Evolutionary conservation across 1,140 invertebrate species (phyloP).

Genomic region (Zaprionus africanus): DNA sequence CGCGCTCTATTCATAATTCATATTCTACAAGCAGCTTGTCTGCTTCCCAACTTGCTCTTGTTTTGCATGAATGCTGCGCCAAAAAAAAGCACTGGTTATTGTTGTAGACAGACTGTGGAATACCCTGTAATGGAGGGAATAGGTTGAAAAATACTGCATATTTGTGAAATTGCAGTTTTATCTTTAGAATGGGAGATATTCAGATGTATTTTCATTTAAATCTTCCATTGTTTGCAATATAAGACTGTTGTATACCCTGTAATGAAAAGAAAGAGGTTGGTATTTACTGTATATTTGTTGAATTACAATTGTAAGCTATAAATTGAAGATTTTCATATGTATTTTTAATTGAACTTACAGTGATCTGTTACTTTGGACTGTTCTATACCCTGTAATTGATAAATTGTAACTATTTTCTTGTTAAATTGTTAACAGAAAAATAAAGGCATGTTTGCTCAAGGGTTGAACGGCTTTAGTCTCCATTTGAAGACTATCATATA

Average conservation of each 20-base stretch:
- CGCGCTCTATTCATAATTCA: constrained; percentile 26
- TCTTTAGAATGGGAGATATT: too few species aligned
- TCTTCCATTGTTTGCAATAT: too few species aligned
- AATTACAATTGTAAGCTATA: too few species aligned
- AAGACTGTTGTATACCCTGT: neutral
- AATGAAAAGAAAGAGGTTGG: neutral
- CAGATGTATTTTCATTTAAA: too few species aligned
- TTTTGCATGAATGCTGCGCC: constrained; percentile 30
- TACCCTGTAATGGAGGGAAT: neutral
- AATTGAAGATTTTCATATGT: too few species aligned
- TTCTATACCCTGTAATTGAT: constrained; percentile 4
- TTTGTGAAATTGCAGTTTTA: too few species aligned
- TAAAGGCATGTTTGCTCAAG: neutral
- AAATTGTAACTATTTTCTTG: neutral
- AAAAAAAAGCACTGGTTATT: neutral
- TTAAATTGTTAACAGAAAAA: neutral
- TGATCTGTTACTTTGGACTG: neutral
- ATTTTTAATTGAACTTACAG: too few species aligned
- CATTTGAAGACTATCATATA: neutral
- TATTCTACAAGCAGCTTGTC: constrained; percentile 16
- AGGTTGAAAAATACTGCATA: neutral
- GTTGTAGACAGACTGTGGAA: neutral
- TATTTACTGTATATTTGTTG: too few species aligned
- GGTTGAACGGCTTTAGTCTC: neutral
- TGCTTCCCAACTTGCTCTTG: constrained; percentile 14